A percentile compares a stretch with the other conserved stretches of the same genome.
Conservation (phyloP, 64 coral and sea anemone genomes). For the Montipora foliosa region DNA sequence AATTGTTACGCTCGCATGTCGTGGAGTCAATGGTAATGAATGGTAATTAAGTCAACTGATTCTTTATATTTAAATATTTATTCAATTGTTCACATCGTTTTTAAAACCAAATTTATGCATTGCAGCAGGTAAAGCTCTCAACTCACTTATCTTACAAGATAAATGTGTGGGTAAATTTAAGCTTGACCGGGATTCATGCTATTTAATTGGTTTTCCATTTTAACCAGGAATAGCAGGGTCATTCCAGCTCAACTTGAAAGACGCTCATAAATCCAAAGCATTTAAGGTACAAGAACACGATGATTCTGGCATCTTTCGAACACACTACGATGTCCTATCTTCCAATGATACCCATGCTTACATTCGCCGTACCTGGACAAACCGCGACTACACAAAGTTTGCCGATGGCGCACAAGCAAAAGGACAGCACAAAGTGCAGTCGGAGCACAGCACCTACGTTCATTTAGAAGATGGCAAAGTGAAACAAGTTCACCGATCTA, state of each 20-base stretch:
- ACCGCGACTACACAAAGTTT: conserved; percentile 74
- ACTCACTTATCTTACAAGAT: too few relatives aligned
- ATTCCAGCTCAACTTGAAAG: conserved; percentile 77
- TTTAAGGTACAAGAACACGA: conserved; percentile 73
- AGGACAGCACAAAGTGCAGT: conserved; percentile 72
- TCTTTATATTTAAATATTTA: too few relatives aligned
- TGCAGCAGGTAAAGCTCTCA: too few relatives aligned
- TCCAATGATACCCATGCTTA: conserved; percentile 58
- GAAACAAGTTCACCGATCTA: conserved; percentile 17
- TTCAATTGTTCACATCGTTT: too few relatives aligned
- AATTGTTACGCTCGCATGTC: too few relatives aligned
- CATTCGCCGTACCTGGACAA: conserved; percentile 78
- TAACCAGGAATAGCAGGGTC: conserved; percentile 73
- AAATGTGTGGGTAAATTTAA: too few relatives aligned
- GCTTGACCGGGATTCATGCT: neutral
- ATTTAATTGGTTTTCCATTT: neutral
- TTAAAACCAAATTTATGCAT: too few relatives aligned
- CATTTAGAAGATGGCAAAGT: conserved; percentile 60
- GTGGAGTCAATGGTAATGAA: too few relatives aligned
- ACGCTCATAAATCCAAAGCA: neutral
- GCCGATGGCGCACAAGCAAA: conserved; percentile 66
- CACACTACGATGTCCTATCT: conserved; percentile 60
- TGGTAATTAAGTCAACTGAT: too few relatives aligned
- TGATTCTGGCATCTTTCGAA: conserved; percentile 83
- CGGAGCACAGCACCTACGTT: conserved; percentile 14